Evolutionary conservation across 2,113 vertebrate species (phyloP).

Genomic region (Romanogobio albipinnatus): DNA sequence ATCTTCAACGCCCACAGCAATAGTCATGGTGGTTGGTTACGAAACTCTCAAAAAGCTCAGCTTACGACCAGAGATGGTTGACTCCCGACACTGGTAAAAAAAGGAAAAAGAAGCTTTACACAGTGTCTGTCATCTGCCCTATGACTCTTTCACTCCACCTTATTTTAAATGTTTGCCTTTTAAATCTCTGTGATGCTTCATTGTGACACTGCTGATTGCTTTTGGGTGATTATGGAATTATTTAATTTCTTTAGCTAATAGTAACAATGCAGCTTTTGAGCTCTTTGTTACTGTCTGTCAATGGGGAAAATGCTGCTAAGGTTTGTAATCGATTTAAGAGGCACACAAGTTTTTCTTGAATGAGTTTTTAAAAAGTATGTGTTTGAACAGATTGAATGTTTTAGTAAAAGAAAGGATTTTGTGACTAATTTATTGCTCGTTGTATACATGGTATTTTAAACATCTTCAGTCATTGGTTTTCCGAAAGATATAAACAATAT

Average conservation of each 20-base stretch:
- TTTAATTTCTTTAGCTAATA: neutral
- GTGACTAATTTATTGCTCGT: constrained; percentile 35
- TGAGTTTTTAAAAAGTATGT: constrained; percentile 1
- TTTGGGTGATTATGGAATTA: neutral
- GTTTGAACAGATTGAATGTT: constrained; percentile 3
- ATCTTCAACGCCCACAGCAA: constrained; percentile 88
- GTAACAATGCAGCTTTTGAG: neutral
- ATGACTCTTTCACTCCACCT: neutral
- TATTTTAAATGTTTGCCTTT: constrained; percentile 34
- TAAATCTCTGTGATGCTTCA: constrained; percentile 24
- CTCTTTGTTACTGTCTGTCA: constrained; percentile 8
- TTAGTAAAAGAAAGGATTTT: neutral
- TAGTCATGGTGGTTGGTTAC: constrained; percentile 94
- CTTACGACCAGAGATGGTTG: constrained; percentile 88
- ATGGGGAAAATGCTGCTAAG: constrained; percentile 28
- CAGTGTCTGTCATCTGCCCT: neutral
- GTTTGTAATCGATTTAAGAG: neutral
- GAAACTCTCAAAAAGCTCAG: constrained; percentile 97
- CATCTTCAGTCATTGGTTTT: neutral
- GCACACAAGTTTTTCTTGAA: constrained; percentile 1
- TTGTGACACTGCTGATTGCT: constrained; percentile 8
- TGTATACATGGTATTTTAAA: constrained; percentile 23
- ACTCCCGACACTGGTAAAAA: constrained; percentile 88
- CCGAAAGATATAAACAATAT: neutral
- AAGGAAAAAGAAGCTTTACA: neutral